Conservation (phyloP, 2,797 vertebrate species). For the Falco naumanni region DNA sequence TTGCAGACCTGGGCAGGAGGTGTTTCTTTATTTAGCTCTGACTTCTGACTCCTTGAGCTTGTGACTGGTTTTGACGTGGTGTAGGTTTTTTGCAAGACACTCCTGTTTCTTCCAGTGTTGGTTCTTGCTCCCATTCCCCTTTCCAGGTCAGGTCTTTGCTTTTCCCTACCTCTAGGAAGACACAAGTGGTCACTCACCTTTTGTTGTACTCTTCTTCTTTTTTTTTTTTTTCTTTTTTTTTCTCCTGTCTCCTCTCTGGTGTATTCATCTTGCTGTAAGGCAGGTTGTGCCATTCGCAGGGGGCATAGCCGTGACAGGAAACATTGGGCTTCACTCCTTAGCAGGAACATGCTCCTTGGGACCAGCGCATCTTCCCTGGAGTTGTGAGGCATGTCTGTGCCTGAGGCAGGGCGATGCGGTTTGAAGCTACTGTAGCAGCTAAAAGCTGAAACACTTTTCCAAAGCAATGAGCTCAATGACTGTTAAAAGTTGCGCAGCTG, state of each 20-base stretch:
- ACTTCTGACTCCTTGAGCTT: not conserved
- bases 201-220: not conserved
- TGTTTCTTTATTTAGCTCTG: not conserved
- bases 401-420: rapidly evolving
- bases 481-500: not conserved
- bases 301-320: rapidly evolving
- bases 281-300: rapidly evolving
- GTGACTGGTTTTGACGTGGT: rapidly evolving
- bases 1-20: not conserved
- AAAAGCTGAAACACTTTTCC: not conserved
- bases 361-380: not conserved
- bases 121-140: not conserved
- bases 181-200: not conserved
- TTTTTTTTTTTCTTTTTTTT: not conserved
- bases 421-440: not conserved
- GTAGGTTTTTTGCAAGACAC: rapidly evolving
- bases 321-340: rapidly evolving
- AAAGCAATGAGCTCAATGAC: not conserved
- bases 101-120: rapidly evolving
- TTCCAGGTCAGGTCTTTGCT: not conserved
- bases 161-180: not conserved
- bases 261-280: rapidly evolving
- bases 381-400: not conserved
- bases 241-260: not conserved
- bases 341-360: not conserved